Conservation (phyloP, 1,140 invertebrate genomes). For the Calephelis virginiensis region DNA sequence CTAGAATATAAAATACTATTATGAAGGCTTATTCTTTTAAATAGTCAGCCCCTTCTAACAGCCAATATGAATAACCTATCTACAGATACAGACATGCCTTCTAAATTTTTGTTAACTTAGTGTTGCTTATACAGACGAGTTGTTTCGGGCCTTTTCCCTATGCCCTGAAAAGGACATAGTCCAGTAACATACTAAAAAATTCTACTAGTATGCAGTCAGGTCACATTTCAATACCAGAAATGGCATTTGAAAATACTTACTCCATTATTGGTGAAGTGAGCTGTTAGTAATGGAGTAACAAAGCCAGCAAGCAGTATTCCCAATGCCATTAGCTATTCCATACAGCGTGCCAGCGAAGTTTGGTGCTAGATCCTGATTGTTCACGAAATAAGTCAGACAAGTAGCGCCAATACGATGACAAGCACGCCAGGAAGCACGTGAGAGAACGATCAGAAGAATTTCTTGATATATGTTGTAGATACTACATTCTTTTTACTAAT, state of each 20-base stretch:
- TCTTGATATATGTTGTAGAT: slow-evolving; percentile 82
- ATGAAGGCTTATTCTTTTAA: no score
- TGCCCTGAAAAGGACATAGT: no score
- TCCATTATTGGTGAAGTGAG: slow-evolving; percentile 82
- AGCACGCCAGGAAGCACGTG: slow-evolving; percentile 85
- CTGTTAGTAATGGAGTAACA: slow-evolving; percentile 85
- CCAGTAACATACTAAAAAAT: no score
- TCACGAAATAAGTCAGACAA: slow-evolving; percentile 89
- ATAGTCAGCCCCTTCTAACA: no score
- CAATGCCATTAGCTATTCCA: slow-evolving; percentile 86
- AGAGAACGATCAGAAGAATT: slow-evolving; percentile 85
- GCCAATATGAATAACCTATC: neutral
- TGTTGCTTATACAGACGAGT: no score
- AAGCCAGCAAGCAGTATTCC: slow-evolving; percentile 86
- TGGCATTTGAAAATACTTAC: slow-evolving; percentile 61
- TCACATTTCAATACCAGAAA: no score
- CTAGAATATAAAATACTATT: slow-evolving; percentile 66
- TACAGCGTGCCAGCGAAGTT: slow-evolving; percentile 89
- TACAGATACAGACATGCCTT: neutral
- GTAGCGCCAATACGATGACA: slow-evolving; percentile 85
- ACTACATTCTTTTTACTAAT: slow-evolving; percentile 80
- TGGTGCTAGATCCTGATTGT: slow-evolving; percentile 89
- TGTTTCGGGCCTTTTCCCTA: no score
- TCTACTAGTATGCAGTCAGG: no score
- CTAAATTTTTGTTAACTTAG: neutral